phyloP scores from a whole-genome alignment of 2,797 vertebrate genomes.

The Hippoglossus hippoglossus region DNA sequence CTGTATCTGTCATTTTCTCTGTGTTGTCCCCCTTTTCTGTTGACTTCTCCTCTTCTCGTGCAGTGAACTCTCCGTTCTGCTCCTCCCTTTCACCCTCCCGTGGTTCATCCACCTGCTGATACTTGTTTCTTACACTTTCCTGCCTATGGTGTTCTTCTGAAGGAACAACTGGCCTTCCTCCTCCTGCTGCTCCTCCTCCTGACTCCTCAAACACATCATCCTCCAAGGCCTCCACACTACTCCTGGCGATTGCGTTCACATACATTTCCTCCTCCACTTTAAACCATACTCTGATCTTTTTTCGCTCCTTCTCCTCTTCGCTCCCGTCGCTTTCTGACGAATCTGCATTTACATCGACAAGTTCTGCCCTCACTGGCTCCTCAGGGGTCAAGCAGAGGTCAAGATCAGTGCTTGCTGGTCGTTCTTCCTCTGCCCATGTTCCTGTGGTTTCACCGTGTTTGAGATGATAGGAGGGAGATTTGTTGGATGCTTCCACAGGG shows the following conservation, averaged over 20 bases:
- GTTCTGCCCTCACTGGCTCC: conserved; percentile 79
- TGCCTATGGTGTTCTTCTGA: conserved; percentile 35
- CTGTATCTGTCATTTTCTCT: conserved; percentile 38
- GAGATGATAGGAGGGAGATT: conserved; percentile 17
- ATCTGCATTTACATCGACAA: conserved; percentile 85
- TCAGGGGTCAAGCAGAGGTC: conserved; percentile 57
- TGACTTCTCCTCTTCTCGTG: conserved; percentile 36
- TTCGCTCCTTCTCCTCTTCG: conserved; percentile 75
- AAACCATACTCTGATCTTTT: conserved; percentile 43
- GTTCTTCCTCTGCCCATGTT: neutral
- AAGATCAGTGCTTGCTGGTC: neutral
- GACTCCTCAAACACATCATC: conserved; percentile 82
- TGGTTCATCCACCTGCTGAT: conserved; percentile 65
- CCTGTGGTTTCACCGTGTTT: conserved; percentile 14
- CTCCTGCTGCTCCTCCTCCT: neutral
- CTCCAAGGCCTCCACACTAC: conserved; percentile 66
- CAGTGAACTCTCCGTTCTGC: conserved; percentile 37
- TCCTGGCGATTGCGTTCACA: conserved; percentile 61
- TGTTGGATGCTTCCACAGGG: conserved; percentile 18
- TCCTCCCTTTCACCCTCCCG: conserved; percentile 61
- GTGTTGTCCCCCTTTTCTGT: conserved; percentile 35
- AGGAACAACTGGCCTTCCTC: neutral
- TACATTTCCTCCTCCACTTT: conserved; percentile 63
- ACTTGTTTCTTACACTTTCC: conserved; percentile 58
- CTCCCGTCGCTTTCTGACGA: conserved; percentile 87